Percentiles rank a stretch among this genome's conserved stretches.
These are phyloP conservation scores for Cotesia congregata DNA, from an alignment of 2,888 invertebrate genomes.

Conservation along the genomic window DNA sequence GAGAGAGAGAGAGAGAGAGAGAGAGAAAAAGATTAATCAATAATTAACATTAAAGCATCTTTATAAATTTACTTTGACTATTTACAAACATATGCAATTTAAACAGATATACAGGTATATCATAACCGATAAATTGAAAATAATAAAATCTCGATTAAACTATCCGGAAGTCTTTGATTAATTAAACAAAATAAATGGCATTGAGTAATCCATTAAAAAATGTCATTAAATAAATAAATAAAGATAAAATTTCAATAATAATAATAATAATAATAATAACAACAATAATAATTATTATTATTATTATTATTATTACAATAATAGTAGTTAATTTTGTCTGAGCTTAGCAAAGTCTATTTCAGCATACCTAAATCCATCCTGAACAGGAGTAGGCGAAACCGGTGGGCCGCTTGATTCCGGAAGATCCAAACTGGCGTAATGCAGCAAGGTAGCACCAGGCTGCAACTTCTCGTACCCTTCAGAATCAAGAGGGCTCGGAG, in stretches of 20 bases:
- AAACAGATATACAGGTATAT: background rate
- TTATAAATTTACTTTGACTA: background rate
- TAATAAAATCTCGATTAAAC: background rate
- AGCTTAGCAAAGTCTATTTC: conserved; percentile 84
- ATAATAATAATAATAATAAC: too few relatives aligned
- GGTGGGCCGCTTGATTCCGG: conserved; percentile 67
- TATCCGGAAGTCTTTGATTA: background rate
- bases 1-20: background rate
- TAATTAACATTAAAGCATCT: background rate
- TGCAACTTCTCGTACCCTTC: conserved; percentile 69
- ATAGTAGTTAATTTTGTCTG: conserved; percentile 60
- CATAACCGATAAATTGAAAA: background rate
- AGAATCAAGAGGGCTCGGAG: conserved; percentile 71
- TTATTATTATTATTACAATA: background rate
- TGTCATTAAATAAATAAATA: background rate
- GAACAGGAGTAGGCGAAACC: conserved; percentile 67
- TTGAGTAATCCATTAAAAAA: background rate
- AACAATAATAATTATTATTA: background rate
- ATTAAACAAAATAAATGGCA: background rate
- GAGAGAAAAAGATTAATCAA: background rate
- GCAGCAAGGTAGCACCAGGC: conserved; percentile 68
- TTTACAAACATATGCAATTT: background rate
- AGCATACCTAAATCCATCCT: conserved; percentile 77
- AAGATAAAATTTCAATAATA: background rate
- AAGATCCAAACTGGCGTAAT: conserved; percentile 79